Evolutionary conservation across 2,888 invertebrate genomes (phyloP).

Genomic region (Lysandra coridon): DNA sequence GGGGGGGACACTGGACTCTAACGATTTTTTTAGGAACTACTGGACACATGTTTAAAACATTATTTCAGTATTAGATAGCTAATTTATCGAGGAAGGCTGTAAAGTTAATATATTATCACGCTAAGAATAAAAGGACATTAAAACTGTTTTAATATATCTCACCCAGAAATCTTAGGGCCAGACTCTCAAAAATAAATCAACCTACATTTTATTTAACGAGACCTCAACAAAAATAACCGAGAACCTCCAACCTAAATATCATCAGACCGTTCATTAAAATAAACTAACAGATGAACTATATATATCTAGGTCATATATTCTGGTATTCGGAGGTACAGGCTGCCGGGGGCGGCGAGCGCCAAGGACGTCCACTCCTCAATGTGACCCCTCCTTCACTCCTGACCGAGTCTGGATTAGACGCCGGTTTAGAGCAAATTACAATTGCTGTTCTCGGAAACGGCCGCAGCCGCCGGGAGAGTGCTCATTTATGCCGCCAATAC

Average conservation of each 20-base stretch:
- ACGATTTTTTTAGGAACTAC: too few species aligned
- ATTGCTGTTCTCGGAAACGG: conserved; percentile 44
- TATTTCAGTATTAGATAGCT: too few species aligned
- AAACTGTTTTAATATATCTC: not conserved
- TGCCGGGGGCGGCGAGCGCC: conserved; percentile 43
- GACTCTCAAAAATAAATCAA: conserved; percentile 11
- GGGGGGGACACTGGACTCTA: too few species aligned
- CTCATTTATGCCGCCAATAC: conserved; percentile 36
- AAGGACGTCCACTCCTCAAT: conserved; percentile 73
- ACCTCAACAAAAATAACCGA: conserved; percentile 6
- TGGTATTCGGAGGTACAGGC: conserved; percentile 35
- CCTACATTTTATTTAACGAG: conserved; percentile 13
- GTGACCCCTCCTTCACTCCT: conserved; percentile 65
- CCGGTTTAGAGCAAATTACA: conserved; percentile 44
- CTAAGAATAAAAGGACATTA: not conserved
- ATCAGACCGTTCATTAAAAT: conserved; percentile 26
- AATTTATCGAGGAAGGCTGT: too few species aligned
- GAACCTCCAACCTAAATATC: conserved; percentile 20
- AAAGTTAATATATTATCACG: too few species aligned
- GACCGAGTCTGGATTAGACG: conserved; percentile 41
- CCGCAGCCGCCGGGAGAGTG: conserved; percentile 36
- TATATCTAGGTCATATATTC: conserved; percentile 30
- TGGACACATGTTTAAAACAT: too few species aligned
- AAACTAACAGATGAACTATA: conserved; percentile 26
- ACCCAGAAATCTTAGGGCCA: not conserved